These are phyloP conservation scores for Chaetorhynchus papuensis DNA, from an alignment of 2,113 vertebrate species.

Conservation along the genomic window DNA sequence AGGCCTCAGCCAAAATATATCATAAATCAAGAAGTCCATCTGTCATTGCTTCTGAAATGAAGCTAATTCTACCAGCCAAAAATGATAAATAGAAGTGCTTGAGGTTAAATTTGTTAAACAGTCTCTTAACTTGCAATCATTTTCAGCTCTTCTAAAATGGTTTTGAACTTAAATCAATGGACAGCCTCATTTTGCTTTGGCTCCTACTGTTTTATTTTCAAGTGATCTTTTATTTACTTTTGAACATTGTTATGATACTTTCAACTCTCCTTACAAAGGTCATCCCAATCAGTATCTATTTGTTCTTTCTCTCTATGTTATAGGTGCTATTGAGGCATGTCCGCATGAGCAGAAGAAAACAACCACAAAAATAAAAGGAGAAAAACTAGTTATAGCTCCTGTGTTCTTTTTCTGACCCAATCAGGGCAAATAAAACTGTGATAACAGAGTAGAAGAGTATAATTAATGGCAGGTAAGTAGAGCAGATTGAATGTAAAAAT, in stretches of 20 bases:
- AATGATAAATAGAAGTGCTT: conserved; percentile 43
- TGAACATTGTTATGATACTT: not conserved
- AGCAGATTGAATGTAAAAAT: not conserved
- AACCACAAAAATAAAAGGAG: not conserved
- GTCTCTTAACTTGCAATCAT: not conserved
- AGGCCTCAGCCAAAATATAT: conserved; percentile 7
- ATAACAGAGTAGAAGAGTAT: not conserved
- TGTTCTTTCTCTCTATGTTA: not conserved
- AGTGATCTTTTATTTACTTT: not conserved
- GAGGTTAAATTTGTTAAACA: conserved; percentile 47
- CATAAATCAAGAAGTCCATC: conserved; percentile 47
- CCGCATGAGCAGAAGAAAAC: not conserved
- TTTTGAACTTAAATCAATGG: conserved; percentile 10
- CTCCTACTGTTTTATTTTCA: not conserved
- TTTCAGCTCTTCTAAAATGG: not conserved
- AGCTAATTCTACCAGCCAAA: conserved; percentile 41
- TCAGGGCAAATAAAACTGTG: not conserved
- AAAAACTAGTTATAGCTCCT: not conserved
- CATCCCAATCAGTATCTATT: not conserved
- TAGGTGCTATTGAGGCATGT: not conserved
- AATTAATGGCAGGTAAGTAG: not conserved
- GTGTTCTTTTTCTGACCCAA: not conserved
- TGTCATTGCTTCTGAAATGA: conserved; percentile 36
- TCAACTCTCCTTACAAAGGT: not conserved
- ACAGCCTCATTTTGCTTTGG: not conserved